Conservation (phyloP, 2,888 invertebrate genomes). For the Platycnemis pennipes region DNA sequence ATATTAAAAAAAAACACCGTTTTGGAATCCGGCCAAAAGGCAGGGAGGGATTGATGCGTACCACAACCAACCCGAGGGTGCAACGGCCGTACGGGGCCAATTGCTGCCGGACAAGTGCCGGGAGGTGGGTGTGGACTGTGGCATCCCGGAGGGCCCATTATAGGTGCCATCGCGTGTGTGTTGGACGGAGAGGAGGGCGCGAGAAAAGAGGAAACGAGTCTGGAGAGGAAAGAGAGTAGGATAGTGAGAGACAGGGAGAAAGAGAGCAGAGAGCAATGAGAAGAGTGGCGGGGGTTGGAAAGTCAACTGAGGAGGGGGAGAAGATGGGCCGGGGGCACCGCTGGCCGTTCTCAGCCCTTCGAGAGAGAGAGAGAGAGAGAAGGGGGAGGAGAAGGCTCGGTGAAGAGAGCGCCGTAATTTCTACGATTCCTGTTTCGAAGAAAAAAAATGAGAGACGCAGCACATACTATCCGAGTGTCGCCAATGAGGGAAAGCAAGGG, state of each 20-base stretch:
- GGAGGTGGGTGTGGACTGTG: not conserved
- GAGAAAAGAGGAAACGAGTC: not conserved
- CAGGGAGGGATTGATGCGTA: not conserved
- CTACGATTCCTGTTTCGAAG: not conserved
- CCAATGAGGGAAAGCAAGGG: not conserved
- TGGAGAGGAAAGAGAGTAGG: not conserved
- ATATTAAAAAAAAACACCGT: conserved; percentile 6
- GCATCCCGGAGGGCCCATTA: conserved; percentile 18
- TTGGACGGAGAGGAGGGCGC: not conserved
- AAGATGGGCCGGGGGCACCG: not conserved
- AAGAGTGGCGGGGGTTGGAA: not conserved
- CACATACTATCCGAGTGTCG: not conserved
- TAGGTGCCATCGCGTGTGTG: not conserved
- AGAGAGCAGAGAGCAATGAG: not conserved
- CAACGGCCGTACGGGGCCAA: conserved; percentile 42
- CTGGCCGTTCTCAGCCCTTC: not conserved
- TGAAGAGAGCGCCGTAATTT: not conserved
- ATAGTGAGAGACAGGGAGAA: not conserved
- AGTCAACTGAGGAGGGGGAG: not conserved
- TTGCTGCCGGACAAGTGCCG: not conserved
- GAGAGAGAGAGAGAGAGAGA: not conserved
- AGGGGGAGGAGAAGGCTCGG: not conserved
- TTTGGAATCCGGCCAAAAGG: conserved; percentile 52
- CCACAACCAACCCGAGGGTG: not conserved
- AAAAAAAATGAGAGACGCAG: not conserved